A percentile compares a stretch with the other conserved stretches of the same genome.
Conservation (phyloP, 1,140 invertebrate genomes). For the Ooceraea biroi region DNA sequence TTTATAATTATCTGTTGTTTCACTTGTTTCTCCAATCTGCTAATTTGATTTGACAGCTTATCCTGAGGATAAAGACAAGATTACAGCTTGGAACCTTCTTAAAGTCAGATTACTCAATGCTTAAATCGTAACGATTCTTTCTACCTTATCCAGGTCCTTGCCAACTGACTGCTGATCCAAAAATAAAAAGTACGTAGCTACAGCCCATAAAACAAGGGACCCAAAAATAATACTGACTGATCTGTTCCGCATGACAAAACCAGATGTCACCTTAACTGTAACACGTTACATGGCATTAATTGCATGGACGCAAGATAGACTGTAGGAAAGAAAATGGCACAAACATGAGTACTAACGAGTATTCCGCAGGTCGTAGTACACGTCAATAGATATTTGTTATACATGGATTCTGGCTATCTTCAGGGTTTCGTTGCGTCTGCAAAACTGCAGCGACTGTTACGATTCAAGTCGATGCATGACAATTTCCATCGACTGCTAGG, state of each 20-base stretch:
- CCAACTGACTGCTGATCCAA: slow-evolving; percentile 80
- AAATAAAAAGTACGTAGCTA: slow-evolving; percentile 84
- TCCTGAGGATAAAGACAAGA: slow-evolving; percentile 64
- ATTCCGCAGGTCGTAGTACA: slow-evolving; percentile 15
- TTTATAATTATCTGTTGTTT: slow-evolving; percentile 80
- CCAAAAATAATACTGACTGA: slow-evolving; percentile 82
- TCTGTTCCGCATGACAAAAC: slow-evolving; percentile 84
- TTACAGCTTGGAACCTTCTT: neutral
- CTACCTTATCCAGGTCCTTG: slow-evolving; percentile 76
- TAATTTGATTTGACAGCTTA: slow-evolving; percentile 79
- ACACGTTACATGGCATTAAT: slow-evolving; percentile 21
- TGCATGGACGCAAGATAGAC: neutral
- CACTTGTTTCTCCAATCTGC: slow-evolving; percentile 78
- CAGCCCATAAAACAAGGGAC: slow-evolving; percentile 82
- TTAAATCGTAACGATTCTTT: neutral
- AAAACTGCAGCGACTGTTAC: neutral
- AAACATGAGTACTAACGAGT: slow-evolving; percentile 14
- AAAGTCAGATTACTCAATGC: neutral
- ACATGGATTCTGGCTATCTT: slow-evolving; percentile 34
- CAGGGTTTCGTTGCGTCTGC: neutral
- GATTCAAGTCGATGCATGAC: neutral
- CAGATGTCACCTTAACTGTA: slow-evolving; percentile 83
- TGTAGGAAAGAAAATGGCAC: neutral
- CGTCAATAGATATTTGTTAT: slow-evolving; percentile 51
- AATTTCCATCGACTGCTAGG: neutral